These are phyloP conservation scores for Lissonota sp. DNA, from an alignment of 2,888 invertebrate genomes.

Conservation along the genomic window DNA sequence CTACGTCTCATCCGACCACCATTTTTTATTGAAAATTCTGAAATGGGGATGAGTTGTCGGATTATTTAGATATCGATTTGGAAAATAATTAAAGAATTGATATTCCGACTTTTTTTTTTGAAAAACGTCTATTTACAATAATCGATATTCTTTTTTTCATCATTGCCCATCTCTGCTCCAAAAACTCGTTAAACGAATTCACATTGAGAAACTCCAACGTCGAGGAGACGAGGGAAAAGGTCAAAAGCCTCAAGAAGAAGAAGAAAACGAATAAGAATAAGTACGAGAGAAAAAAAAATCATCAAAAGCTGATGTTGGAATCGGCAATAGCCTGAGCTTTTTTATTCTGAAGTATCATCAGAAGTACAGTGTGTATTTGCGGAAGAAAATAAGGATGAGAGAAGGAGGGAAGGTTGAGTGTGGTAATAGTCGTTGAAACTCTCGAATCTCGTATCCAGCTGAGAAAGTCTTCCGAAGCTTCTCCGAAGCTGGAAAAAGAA, in stretches of 20 bases:
- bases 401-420: slow-evolving; percentile 10
- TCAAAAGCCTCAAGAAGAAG: background rate
- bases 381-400: slow-evolving; percentile 11
- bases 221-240: background rate
- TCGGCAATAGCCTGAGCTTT: slow-evolving; percentile 9
- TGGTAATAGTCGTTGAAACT: slow-evolving; percentile 21
- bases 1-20: too few relatives aligned
- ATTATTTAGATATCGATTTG: too few relatives aligned
- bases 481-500: slow-evolving; percentile 2
- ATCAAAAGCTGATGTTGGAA: background rate
- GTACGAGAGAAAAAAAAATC: background rate
- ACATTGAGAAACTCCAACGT: too few relatives aligned
- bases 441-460: slow-evolving; percentile 23
- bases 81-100: too few relatives aligned
- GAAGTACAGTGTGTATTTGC: slow-evolving; percentile 2
- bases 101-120: too few relatives aligned
- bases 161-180: too few relatives aligned
- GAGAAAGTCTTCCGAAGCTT: slow-evolving; percentile 9
- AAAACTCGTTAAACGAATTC: too few relatives aligned
- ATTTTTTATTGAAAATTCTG: too few relatives aligned
- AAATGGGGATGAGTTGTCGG: too few relatives aligned
- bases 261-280: slow-evolving; percentile 2
- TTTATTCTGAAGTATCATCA: slow-evolving; percentile 20
- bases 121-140: too few relatives aligned
- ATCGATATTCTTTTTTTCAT: too few relatives aligned